These are phyloP conservation scores for Oreonectes daqikongensis DNA, from an alignment of 2,797 vertebrate species.

Conservation along the genomic window DNA sequence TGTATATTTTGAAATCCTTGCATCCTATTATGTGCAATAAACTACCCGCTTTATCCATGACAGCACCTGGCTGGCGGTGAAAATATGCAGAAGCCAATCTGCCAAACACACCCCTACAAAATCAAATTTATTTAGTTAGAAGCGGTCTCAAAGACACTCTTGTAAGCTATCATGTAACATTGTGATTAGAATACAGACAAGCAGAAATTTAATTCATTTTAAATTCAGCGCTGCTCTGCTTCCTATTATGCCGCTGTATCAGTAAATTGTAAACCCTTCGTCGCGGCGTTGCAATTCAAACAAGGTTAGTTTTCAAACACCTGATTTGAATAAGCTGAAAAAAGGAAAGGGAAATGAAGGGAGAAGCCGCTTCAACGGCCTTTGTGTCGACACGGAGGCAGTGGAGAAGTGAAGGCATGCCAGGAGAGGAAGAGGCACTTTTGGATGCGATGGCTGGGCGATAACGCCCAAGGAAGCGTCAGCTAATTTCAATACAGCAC, in stretches of 20 bases:
- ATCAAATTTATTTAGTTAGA: conserved; percentile 85
- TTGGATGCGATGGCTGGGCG: conserved; percentile 72
- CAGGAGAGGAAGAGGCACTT: conserved; percentile 58
- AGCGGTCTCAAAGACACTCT: conserved; percentile 77
- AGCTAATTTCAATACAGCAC: conserved; percentile 86
- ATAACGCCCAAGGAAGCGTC: conserved; percentile 79
- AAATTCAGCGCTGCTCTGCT: conserved; percentile 65
- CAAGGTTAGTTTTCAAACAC: conserved; percentile 84
- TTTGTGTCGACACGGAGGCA: conserved; percentile 68
- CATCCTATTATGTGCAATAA: conserved; percentile 82
- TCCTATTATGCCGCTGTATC: conserved; percentile 74
- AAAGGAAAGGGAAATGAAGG: conserved; percentile 63
- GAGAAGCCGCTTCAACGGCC: conserved; percentile 65
- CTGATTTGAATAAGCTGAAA: conserved; percentile 81
- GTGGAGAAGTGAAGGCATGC: conserved; percentile 47
- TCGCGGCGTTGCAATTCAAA: conserved; percentile 82
- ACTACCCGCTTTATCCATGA: conserved; percentile 78
- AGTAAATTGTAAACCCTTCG: conserved; percentile 80
- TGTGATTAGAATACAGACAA: conserved; percentile 81
- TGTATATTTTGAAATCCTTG: conserved; percentile 77
- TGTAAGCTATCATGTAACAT: conserved; percentile 83
- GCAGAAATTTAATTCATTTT: conserved; percentile 76
- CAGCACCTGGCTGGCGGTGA: conserved; percentile 72
- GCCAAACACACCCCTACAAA: conserved; percentile 77
- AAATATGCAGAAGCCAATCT: conserved; percentile 70